A percentile compares a stretch with the other conserved stretches of the same genome.
phyloP scores from a whole-genome alignment of 2,888 invertebrate genomes.

The Pilophorus perplexus region DNA sequence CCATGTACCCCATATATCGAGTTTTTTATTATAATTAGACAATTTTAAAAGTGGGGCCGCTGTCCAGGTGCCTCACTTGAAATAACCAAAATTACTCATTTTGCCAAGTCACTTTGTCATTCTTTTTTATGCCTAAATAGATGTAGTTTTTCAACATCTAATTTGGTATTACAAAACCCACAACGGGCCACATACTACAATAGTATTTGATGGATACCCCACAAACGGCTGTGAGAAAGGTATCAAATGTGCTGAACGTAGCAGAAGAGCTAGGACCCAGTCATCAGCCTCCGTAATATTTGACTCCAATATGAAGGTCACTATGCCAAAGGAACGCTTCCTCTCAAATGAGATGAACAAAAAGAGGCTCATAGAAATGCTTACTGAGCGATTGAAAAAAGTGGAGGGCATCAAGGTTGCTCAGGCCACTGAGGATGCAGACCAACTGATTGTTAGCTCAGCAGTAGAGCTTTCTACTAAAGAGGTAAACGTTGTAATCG shows the following conservation, averaged over 20 bases:
- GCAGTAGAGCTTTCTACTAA: background rate
- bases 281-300: background rate
- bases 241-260: constrained; percentile 3
- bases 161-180: background rate
- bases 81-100: no score
- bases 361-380: background rate
- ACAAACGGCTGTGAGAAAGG: background rate
- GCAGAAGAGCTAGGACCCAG: background rate
- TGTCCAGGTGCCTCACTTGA: no score
- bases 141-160: no score
- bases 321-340: constrained; percentile 6
- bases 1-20: no score
- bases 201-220: constrained; percentile 25
- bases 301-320: background rate
- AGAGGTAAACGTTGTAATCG: background rate
- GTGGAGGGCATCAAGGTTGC: no score
- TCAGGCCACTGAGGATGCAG: constrained; percentile 19
- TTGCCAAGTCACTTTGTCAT: no score
- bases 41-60: no score
- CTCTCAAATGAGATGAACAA: constrained; percentile 4
- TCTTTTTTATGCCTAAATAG: no score
- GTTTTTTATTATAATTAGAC: no score
- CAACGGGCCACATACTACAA: background rate
- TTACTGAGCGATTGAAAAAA: background rate
- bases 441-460: background rate